Evolutionary conservation across 1,140 invertebrate genomes (phyloP), one percentile per base, ranked within the genome.

Genomic region (Hormaphis cornu): DNA sequence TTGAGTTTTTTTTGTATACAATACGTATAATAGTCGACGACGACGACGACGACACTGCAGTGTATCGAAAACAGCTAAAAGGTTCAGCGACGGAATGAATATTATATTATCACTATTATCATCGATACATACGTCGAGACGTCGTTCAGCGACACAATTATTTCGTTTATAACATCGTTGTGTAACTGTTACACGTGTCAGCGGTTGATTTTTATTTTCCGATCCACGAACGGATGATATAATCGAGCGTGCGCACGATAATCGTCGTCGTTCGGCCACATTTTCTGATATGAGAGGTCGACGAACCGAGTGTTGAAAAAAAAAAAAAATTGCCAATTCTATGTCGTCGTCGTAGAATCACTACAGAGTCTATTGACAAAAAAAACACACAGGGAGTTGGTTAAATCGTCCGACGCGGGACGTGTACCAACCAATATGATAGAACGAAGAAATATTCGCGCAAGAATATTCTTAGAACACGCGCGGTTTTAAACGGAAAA

Each of bases 401-500:
- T 58, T 24, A 24, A 40, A 58, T 54, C 53, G 33, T 18, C 28
- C 26, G 26, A 18, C 52, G n/a, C 52, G 9, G 35, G 4, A 54
- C 52, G 30, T 20, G 35, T 7, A 52, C 10, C 24, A n/a, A 37
- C 53, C 18, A 56, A 14, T 22, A 18, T 16, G 37, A 10, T 16
- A 16, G 12, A 10, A 54, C 30, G n/a, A 35, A 54, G 22, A n/a
- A 30, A 35, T 30, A 56, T 56, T 37, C n/a, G n/a, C n/a, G n/a
- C n/a, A n/a, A 22, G 22, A 56, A 37, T 35, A 35, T 24, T 35
- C n/a, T n/a, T n/a, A n/a, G n/a, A n/a, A n/a, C n/a, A n/a, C n/a
- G n/a, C n/a, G n/a, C n/a, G n/a, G n/a, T 40, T 58, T 58, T 37
- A 40, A 58, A 58, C 12, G 35, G 20, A 58, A 58, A 40, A 24